phyloP scores from a whole-genome alignment of 23 tunicate species.

The Ciona savignyi region DNA sequence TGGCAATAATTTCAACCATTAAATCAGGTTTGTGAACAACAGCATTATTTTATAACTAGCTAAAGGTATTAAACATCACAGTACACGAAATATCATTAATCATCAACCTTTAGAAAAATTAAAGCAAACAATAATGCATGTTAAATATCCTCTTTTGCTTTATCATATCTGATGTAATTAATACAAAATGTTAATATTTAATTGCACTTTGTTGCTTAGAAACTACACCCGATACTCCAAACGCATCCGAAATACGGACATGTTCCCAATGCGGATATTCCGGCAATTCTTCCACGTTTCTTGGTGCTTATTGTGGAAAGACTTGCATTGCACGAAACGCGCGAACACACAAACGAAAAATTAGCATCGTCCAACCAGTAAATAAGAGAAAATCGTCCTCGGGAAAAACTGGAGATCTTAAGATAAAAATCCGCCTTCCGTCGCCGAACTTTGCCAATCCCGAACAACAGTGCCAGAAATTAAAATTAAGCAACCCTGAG shows the following conservation, averaged over 20 bases:
- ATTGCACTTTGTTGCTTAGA: too few species aligned
- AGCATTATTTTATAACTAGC: too few species aligned
- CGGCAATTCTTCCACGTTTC: not conserved
- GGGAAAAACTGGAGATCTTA: not conserved
- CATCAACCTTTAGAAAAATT: too few species aligned
- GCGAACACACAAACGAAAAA: constrained; percentile 3
- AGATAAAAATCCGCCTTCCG: not conserved
- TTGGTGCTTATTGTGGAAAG: constrained; percentile 26
- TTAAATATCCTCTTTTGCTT: too few species aligned
- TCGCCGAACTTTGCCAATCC: not conserved
- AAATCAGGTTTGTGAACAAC: too few species aligned
- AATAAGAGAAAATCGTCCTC: not conserved
- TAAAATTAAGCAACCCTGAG: not conserved
- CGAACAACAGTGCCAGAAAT: not conserved
- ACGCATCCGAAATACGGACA: not conserved
- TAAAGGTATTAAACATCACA: too few species aligned
- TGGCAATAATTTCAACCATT: too few species aligned
- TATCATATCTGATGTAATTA: too few species aligned
- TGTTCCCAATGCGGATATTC: not conserved
- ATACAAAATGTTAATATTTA: too few species aligned
- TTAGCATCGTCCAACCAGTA: not conserved
- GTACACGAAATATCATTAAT: too few species aligned
- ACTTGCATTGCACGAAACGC: constrained; percentile 27
- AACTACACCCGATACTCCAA: not conserved
- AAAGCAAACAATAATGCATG: too few species aligned